phyloP scores from a whole-genome alignment of 2,113 vertebrate species.

The Rhinolophus ferrumequinum region DNA sequence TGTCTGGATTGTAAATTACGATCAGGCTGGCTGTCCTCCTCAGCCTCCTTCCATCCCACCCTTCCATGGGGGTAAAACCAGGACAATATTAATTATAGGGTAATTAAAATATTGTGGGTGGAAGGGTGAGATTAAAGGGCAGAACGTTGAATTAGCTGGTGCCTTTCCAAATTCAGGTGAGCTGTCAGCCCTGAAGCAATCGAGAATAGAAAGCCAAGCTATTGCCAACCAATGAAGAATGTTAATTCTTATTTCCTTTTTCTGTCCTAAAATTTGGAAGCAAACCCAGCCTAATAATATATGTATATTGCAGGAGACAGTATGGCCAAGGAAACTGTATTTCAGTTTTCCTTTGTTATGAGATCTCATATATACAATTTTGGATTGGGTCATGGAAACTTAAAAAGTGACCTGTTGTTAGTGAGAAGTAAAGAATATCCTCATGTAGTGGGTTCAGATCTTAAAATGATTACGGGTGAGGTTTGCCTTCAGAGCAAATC shows the following conservation, averaged over 20 bases:
- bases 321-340: not conserved
- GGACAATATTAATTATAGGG: slow-evolving; percentile 45
- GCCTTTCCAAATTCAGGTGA: slow-evolving; percentile 65
- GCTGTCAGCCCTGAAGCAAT: slow-evolving; percentile 43
- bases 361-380: not conserved
- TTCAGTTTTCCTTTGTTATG: not conserved
- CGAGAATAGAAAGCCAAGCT: slow-evolving; percentile 33
- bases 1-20: not conserved
- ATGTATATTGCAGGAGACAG: not conserved
- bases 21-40: not conserved
- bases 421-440: not conserved
- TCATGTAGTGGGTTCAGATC: not conserved
- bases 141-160: slow-evolving; percentile 37
- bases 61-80: not conserved
- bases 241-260: slow-evolving; percentile 7
- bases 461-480: not conserved
- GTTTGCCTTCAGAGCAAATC: not conserved
- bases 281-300: not conserved
- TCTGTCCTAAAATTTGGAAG: not conserved
- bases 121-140: slow-evolving; percentile 63
- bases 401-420: not conserved
- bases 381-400: not conserved
- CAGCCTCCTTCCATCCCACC: not conserved
- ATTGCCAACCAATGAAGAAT: not conserved
- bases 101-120: slow-evolving; percentile 33